Base-by-base conservation (phyloP, 2,888 invertebrate species). In the Sarcophaga carnaria region DNA sequence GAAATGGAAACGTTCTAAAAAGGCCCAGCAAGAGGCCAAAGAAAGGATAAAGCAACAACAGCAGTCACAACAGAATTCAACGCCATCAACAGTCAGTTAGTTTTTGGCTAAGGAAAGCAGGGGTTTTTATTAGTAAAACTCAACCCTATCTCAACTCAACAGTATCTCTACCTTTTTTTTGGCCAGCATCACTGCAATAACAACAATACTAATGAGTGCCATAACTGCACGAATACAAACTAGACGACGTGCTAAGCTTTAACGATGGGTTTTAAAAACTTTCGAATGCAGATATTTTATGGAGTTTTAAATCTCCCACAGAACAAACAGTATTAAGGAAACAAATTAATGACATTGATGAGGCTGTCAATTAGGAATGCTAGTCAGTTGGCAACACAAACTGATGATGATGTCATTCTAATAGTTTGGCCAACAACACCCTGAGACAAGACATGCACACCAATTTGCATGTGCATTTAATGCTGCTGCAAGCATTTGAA, bases 1-100 rank as follows among this genome's bases (percentile, higher is more conserved):
- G 99, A 99, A 99, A 93, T 99, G 99, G 98, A 99, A 99, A 93
- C 95, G 99, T 14, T 98, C 98, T 88, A 99, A 99, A 95, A 99
- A 99, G 91, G 98, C 98, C 0, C 98, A 98, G 92, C 97, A 97
- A 89, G 98, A 98, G 93, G 96, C 97, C 47, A 97, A 97, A 94
- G 93, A 93, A 84, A 90, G 93, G 59, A 92, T 93, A 60, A 93
- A 93, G 81, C 91, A 92, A 45, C 91, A 92, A 67, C 90, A 91
- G 45, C 92, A 92, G 64, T 90, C 91, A 77, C 90, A 89, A 88
- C 88, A 78, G 80, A 88, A 85, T 76, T 60, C 85, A 4, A 45
- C 76, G 11, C 78, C 88, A n/a, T 83, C 77, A 45, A 87, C 77
- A 12, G 85, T 70, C 84, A 89, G 89, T 88, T 89, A 88, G 87